These are phyloP conservation scores for Speoplatyrhinus poulsoni DNA, from an alignment of 2,113 vertebrate species.

Conservation along the genomic window DNA sequence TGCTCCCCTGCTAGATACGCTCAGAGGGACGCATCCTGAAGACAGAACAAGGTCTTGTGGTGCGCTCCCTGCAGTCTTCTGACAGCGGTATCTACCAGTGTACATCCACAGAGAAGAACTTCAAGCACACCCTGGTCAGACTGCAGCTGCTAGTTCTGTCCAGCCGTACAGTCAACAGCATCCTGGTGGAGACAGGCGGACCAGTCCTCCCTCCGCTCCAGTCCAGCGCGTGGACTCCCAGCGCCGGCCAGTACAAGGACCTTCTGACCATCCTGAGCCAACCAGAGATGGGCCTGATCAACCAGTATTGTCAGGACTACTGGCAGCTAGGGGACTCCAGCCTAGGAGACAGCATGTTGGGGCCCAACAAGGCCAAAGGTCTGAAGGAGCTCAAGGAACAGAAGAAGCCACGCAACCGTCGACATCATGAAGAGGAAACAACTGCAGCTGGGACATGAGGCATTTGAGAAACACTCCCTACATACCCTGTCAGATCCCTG, in stretches of 20 bases:
- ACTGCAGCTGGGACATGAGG: conserved; percentile 88
- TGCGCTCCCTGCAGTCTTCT: conserved; percentile 87
- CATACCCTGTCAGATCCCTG: conserved; percentile 21
- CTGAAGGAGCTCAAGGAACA: conserved; percentile 91
- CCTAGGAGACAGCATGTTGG: conserved; percentile 74
- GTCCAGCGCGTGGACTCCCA: conserved; percentile 80
- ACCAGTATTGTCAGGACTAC: conserved; percentile 98
- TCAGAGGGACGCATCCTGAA: conserved; percentile 90
- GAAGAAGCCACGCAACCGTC: conserved; percentile 94
- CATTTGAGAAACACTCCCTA: conserved; percentile 2
- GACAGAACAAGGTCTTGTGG: conserved; percentile 91
- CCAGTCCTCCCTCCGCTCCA: conserved; percentile 65
- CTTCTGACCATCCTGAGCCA: conserved; percentile 95
- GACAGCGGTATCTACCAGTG: conserved; percentile 94
- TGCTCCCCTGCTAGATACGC: conserved; percentile 79
- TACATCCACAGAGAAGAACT: conserved; percentile 97
- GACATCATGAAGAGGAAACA: conserved; percentile 88
- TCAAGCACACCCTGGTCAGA: conserved; percentile 91
- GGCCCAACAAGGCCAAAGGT: conserved; percentile 70
- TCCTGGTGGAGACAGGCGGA: conserved; percentile 83
- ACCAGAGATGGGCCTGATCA: conserved; percentile 95
- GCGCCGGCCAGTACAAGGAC: conserved; percentile 87
- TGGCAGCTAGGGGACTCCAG: conserved; percentile 84
- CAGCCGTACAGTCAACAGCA: conserved; percentile 84
- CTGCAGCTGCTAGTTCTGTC: conserved; percentile 92